Percentiles rank a stretch among this genome's conserved stretches.
phyloP scores from a whole-genome alignment of 2,113 vertebrate species.

The Crotophaga sulcirostris region DNA sequence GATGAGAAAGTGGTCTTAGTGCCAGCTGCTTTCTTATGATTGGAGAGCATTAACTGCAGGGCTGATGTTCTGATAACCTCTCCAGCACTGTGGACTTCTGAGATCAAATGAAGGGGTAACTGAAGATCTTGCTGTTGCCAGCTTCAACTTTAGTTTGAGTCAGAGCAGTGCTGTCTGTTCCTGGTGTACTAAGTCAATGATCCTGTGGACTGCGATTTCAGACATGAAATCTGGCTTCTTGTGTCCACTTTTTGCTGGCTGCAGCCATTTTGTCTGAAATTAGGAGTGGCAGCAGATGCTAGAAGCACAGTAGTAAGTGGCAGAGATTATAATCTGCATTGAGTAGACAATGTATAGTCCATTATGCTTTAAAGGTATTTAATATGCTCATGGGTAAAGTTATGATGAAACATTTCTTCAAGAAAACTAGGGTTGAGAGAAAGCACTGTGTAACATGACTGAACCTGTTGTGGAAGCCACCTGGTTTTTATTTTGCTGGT shows the following conservation, averaged over 20 bases:
- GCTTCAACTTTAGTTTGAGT: not conserved
- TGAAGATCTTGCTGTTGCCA: not conserved
- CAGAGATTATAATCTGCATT: not conserved
- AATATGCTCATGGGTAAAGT: not conserved
- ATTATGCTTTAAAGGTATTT: constrained; percentile 24
- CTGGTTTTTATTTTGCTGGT: constrained; percentile 41
- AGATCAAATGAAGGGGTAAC: not conserved
- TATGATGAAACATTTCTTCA: not conserved
- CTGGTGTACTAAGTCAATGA: not conserved
- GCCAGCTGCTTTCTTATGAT: not conserved
- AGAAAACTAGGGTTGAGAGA: not conserved
- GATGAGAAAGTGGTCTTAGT: not conserved
- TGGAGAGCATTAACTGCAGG: fast-evolving
- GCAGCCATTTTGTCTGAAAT: not conserved
- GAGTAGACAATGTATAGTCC: not conserved
- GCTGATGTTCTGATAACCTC: not conserved
- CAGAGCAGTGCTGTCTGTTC: not conserved
- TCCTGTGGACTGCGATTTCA: not conserved
- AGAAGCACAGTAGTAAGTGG: not conserved
- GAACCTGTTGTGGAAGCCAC: constrained; percentile 40
- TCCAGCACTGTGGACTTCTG: not conserved
- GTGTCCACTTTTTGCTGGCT: not conserved
- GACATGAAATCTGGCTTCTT: not conserved
- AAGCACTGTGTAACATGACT: constrained; percentile 7
- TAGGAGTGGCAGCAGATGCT: not conserved